Evolutionary conservation across 2,888 invertebrate genomes (phyloP), one percentile per base, ranked within the genome.

Genomic region (Hypercompe scribonia): DNA sequence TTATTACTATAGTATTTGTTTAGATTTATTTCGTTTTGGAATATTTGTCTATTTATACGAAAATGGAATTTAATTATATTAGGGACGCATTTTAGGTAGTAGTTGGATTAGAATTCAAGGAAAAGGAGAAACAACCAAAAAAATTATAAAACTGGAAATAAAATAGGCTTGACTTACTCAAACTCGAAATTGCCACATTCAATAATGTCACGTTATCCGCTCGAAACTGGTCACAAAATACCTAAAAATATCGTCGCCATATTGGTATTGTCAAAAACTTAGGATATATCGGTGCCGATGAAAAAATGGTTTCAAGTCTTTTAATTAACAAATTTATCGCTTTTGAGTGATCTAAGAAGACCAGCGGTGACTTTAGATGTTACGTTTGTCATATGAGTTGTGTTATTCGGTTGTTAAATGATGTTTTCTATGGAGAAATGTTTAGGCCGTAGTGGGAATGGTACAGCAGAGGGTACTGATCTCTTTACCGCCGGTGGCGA

Each of bases 251-350:
- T 84, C 95, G 96, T 93, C 96, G 96, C 96, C 96, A 96, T 96
- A 96, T 96, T 96, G 95, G 95, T 95, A 95, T 95, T 96, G 95
- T 95, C 96, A 96, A 96, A 95, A 94, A 93, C 89, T 92, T 93
- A 92, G 90, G 90, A 87, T 90, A 88, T 86, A 91, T 92, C 89
- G 90, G 93, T 93, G 92, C 91, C 89, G 90, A 91, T 88, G 91
- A 92, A 93, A 95, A 96, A 95, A 95, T 95, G 96, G 89, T 93
- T 94, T 93, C 91, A 91, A 92, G 89, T 88, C 89, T 89, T 89
- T 84, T 88, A 88, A 87, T 88, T 86, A 89, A 84, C 89, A 88
- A 89, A 89, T 92, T 90, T 84, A 87, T 88, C 84, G 87, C 90
- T 88, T 88, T 89, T 84, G 87, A 92, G 91, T 94, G 91, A 94